Base-by-base conservation (phyloP, 2,888 invertebrate species). In the Cistogaster globosa region DNA sequence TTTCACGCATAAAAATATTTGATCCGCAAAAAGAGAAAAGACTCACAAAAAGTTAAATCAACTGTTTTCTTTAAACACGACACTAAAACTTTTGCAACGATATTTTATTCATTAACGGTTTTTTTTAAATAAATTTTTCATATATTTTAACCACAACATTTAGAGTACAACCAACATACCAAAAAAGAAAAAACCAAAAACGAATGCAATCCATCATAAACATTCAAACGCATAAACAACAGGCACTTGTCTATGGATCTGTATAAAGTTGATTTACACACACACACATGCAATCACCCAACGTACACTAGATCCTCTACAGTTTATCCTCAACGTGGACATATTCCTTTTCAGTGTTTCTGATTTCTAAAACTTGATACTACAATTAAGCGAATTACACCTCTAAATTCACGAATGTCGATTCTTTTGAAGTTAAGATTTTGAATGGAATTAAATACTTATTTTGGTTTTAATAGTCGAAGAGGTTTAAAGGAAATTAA, bases 121-220 rank as follows among this genome's bases (percentile, higher is more conserved):
- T 69, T 14, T n/a, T 48, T 36, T 80, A 74, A 80, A 86, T 83
- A 86, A 72, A 86, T 86, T 80, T 83, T 76, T 72, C 76, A 86
- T 86, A 76, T 18, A 58, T 72, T 32, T 58, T 20, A 26, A 57
- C n/a, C 58, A 57, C 20, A 79, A 45, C 69, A 42, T 18, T 16
- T 20, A 57, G 9, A 69, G 53, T n/a, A n/a, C 26, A 26, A 4
- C 26, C 55, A 58, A 77, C 20, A 77, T 57, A 67, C 72, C 51
- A 76, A 76, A 42, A 69, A 65, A 67, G n/a, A n/a, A n/a, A n/a
- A n/a, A n/a, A n/a, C n/a, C n/a, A 60, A 86, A 76, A 82, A 80
- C 79, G 84, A 86, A 78, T 84, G 87, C 87, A 87, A 86, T 86
- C 82, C 72, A 84, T 86, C 88, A 87, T 88, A 87, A 83, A 67